Percentiles rank a stretch among this genome's conserved stretches.
Evolutionary conservation across 2,888 invertebrate genomes (phyloP).

Genomic region (Tryphoninae sp.): DNA sequence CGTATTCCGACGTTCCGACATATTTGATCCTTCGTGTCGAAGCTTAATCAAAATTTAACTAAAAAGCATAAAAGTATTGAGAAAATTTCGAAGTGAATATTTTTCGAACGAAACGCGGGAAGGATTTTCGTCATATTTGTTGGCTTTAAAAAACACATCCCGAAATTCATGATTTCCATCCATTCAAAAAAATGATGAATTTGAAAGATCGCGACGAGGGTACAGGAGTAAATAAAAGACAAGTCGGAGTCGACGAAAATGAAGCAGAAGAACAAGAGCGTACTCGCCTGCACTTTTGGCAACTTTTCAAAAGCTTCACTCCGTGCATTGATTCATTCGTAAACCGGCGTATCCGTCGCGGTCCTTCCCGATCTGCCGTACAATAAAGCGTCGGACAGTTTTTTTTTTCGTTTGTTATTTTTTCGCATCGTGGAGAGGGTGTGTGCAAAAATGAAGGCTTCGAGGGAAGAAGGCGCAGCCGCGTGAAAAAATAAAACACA

Average conservation of each 20-base stretch:
- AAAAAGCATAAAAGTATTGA: too few species aligned
- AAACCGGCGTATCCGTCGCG: conserved; percentile 14
- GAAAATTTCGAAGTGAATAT: too few species aligned
- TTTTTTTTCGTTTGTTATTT: conserved; percentile 11
- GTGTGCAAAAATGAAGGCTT: conserved; percentile 40
- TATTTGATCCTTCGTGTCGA: background rate
- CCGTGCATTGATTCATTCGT: conserved; percentile 20
- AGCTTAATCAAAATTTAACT: background rate
- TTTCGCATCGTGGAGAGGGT: background rate
- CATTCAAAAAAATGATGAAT: background rate
- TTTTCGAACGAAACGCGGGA: too few species aligned
- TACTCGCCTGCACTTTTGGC: conserved; percentile 64
- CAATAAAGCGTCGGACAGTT: conserved; percentile 14
- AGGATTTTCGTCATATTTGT: too few species aligned
- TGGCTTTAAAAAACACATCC: background rate
- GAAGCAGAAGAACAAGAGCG: conserved; percentile 42
- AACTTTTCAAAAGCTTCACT: conserved; percentile 57
- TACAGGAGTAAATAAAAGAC: conserved; percentile 27
- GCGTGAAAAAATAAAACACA: background rate
- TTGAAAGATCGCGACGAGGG: conserved; percentile 15
- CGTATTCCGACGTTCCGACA: background rate
- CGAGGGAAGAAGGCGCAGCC: conserved; percentile 23
- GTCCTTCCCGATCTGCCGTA: background rate
- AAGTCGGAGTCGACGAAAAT: conserved; percentile 38
- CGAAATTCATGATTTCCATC: background rate